Evolutionary conservation across 2,797 vertebrate species (phyloP).

Genomic region (Chiroxiphia lanceolata): DNA sequence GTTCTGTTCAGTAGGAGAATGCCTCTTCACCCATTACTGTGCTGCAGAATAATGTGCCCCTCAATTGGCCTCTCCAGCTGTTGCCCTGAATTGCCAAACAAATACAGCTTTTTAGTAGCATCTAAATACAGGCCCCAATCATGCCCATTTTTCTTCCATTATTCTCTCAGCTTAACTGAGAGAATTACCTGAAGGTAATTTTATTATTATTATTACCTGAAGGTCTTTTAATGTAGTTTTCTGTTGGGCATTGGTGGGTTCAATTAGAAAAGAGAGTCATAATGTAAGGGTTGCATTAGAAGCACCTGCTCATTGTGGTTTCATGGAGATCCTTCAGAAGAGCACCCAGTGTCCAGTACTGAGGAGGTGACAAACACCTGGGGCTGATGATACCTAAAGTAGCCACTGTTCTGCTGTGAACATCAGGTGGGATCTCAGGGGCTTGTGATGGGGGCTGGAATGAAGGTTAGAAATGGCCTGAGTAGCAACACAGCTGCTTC

Average conservation of each 20-base stretch:
- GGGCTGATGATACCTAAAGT: neutral
- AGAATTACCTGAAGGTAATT: neutral
- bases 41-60: neutral
- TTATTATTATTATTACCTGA: neutral
- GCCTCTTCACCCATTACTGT: neutral
- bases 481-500: neutral
- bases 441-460: neutral
- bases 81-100: neutral
- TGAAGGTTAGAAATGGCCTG: neutral
- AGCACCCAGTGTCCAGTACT: neutral
- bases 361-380: neutral
- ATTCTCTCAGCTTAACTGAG: neutral
- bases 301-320: neutral
- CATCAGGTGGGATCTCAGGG: rapidly evolving
- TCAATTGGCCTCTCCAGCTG: neutral
- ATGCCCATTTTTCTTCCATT: neutral
- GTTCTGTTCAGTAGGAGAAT: neutral
- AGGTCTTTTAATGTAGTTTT: neutral
- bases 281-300: neutral
- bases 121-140: neutral
- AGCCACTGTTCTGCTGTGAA: neutral
- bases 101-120: neutral
- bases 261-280: neutral
- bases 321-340: neutral
- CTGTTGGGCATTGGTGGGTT: neutral